phyloP scores from a whole-genome alignment of 2,797 vertebrate species.

The Hippocampus kuda region DNA sequence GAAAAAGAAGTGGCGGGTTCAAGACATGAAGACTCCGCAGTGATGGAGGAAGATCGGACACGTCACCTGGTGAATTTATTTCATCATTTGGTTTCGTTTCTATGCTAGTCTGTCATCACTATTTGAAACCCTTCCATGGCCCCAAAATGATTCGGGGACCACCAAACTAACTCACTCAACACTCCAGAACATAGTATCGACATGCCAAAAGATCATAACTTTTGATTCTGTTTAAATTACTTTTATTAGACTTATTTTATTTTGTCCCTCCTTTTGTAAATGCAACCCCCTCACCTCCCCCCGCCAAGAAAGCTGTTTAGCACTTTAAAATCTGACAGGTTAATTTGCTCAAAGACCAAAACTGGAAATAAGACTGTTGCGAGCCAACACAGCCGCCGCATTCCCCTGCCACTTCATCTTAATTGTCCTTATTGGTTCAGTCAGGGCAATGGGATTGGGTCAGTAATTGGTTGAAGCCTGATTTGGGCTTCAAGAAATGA shows the following conservation, averaged over 20 bases:
- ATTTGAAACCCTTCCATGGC: too few relatives aligned
- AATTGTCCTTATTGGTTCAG: conserved; percentile 1
- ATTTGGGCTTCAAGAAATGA: neutral
- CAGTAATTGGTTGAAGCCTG: neutral
- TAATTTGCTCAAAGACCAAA: neutral
- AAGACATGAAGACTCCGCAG: too few relatives aligned
- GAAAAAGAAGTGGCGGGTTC: too few relatives aligned
- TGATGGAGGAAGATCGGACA: too few relatives aligned
- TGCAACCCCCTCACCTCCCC: too few relatives aligned
- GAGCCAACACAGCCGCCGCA: neutral
- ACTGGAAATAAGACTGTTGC: neutral
- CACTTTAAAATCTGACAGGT: neutral
- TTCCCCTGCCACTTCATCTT: neutral
- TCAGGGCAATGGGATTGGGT: neutral
- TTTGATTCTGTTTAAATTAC: neutral
- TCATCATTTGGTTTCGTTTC: too few relatives aligned
- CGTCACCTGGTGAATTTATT: too few relatives aligned
- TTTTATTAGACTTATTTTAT: neutral
- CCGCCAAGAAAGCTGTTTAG: neutral
- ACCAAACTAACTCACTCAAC: too few relatives aligned
- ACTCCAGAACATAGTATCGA: too few relatives aligned
- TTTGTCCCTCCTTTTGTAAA: neutral
- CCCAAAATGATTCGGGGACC: too few relatives aligned
- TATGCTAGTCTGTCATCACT: too few relatives aligned
- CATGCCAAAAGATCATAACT: too few relatives aligned